These are phyloP conservation scores for Mirounga angustirostris DNA, from an alignment of 2,113 vertebrate genomes.

Conservation along the genomic window DNA sequence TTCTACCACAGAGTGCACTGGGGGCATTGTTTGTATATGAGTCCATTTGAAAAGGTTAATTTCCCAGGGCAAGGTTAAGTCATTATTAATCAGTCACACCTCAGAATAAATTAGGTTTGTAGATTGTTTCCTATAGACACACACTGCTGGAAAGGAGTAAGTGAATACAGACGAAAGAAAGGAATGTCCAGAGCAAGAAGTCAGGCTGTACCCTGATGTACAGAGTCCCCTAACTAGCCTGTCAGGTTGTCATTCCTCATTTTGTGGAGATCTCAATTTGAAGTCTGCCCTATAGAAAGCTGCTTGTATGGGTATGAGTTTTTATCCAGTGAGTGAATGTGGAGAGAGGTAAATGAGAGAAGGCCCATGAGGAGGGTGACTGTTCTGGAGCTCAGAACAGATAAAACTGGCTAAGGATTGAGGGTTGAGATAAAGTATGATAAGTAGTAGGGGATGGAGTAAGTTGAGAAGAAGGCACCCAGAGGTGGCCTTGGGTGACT, in stretches of 20 bases:
- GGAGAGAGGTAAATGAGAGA: background rate
- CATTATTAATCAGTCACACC: background rate
- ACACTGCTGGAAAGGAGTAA: background rate
- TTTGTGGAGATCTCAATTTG: background rate
- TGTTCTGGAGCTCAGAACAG: background rate
- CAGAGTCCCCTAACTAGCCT: too few relatives aligned
- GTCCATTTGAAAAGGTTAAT: conserved; percentile 46
- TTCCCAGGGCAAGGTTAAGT: conserved; percentile 18
- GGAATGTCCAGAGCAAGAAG: background rate
- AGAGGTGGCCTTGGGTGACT: background rate
- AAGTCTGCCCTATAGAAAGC: background rate
- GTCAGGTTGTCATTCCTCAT: background rate
- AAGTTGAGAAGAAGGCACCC: background rate
- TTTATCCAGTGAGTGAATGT: background rate
- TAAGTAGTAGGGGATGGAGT: background rate
- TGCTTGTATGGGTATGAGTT: background rate
- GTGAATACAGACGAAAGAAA: background rate
- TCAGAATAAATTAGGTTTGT: background rate
- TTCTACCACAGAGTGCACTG: background rate
- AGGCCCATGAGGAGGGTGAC: background rate
- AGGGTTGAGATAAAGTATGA: background rate
- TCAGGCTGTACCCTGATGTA: background rate
- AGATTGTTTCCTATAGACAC: conserved; percentile 1
- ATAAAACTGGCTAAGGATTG: background rate
- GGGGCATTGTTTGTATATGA: background rate